Conservation (phyloP, 2,888 invertebrate species). For the Troides helena region DNA sequence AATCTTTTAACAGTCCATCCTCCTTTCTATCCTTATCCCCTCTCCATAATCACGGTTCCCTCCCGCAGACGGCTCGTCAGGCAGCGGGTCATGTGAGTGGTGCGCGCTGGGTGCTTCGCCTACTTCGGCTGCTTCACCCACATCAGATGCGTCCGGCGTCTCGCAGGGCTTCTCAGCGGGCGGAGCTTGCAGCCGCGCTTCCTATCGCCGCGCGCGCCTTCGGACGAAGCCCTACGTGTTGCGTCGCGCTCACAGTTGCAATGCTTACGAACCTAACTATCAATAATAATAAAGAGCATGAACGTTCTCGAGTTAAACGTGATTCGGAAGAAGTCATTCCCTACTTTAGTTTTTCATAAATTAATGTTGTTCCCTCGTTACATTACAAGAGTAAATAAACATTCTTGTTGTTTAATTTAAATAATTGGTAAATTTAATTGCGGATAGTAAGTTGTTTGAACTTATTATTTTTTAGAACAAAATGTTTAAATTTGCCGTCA, state of each 20-base stretch:
- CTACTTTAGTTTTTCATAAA: constrained; percentile 25
- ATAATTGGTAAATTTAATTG: neutral
- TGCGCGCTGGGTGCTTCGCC: constrained; percentile 49
- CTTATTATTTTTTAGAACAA: neutral
- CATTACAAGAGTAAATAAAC: constrained; percentile 22
- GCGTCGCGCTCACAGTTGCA: constrained; percentile 26
- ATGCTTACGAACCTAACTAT: constrained; percentile 34
- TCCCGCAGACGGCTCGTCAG: constrained; percentile 62
- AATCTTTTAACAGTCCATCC: neutral
- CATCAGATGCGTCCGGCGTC: constrained; percentile 33
- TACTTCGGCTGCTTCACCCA: constrained; percentile 31
- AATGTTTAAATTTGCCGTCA: no score
- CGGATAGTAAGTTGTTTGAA: constrained; percentile 25
- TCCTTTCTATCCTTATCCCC: constrained; percentile 31
- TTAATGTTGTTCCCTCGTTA: constrained; percentile 24
- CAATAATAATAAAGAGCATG: constrained; percentile 18
- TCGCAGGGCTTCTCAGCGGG: constrained; percentile 36
- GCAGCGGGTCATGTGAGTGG: constrained; percentile 59
- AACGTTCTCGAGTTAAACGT: constrained; percentile 23
- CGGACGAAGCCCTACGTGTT: constrained; percentile 28
- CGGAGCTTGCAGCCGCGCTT: constrained; percentile 34
- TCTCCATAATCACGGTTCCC: constrained; percentile 34
- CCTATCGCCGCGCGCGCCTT: constrained; percentile 36
- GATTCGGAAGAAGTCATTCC: constrained; percentile 23
- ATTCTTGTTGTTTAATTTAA: constrained; percentile 17